Evolutionary conservation across 2,113 vertebrate genomes (phyloP).

Genomic region (Paramormyrops kingsleyae): DNA sequence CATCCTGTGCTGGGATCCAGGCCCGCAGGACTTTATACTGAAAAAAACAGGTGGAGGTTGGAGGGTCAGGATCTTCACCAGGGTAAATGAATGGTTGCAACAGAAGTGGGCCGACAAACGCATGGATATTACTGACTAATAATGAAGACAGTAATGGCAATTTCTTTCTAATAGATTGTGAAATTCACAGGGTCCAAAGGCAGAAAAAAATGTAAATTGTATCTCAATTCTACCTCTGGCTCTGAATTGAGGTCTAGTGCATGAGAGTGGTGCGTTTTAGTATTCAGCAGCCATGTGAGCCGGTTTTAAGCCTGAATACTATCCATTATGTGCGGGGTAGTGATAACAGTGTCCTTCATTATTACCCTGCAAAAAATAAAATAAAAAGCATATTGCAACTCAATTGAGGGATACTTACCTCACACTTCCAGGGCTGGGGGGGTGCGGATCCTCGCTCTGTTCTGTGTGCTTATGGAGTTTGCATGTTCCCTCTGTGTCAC

Average conservation of each 20-base stretch:
- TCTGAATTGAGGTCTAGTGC: neutral
- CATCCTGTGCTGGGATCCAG: neutral
- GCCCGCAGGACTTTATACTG: neutral
- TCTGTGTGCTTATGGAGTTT: neutral
- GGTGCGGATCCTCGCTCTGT: neutral
- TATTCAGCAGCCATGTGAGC: neutral
- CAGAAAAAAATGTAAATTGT: neutral
- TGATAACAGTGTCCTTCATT: neutral
- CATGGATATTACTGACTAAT: neutral
- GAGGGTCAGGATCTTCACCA: neutral
- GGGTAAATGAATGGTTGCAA: neutral
- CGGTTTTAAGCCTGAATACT: neutral
- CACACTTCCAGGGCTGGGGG: neutral
- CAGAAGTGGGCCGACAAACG: neutral
- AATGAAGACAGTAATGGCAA: neutral
- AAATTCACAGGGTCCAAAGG: neutral
- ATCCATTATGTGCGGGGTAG: neutral
- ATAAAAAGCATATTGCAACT: neutral
- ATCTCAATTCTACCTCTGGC: neutral
- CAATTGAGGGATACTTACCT: neutral
- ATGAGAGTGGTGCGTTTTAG: neutral
- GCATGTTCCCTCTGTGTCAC: neutral
- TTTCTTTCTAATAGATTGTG: neutral
- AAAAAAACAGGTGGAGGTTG: neutral
- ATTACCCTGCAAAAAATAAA: neutral